phyloP scores from a whole-genome alignment of 2,888 invertebrate genomes.

The Vannuccia rotundouncinata region DNA sequence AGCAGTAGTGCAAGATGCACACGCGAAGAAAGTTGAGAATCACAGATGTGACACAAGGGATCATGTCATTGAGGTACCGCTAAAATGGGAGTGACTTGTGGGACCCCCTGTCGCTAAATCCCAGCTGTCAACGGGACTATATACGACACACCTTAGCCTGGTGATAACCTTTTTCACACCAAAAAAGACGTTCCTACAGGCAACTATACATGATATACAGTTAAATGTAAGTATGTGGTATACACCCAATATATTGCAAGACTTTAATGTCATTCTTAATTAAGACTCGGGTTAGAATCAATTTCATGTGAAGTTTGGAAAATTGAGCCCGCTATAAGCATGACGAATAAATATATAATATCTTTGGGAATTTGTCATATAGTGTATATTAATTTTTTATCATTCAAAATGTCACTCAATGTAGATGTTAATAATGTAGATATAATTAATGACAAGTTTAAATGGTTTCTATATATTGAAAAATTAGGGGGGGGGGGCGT shows the following conservation, averaged over 20 bases:
- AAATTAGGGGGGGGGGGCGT: no score
- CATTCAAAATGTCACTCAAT: no score
- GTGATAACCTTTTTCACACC: conserved; percentile 7
- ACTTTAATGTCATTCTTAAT: not conserved
- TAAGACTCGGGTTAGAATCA: conserved; percentile 2
- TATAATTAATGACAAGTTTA: no score
- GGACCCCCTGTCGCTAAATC: not conserved
- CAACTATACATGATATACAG: not conserved
- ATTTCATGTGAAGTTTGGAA: not conserved
- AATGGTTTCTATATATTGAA: no score
- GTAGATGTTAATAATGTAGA: no score
- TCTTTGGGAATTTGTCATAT: no score
- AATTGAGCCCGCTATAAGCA: not conserved
- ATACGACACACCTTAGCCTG: not conserved
- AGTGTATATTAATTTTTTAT: no score
- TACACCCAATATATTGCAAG: not conserved
- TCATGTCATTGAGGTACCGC: not conserved
- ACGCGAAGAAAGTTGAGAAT: not conserved
- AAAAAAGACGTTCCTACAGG: not conserved
- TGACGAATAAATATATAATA: not conserved
- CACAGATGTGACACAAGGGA: not conserved
- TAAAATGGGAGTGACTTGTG: not conserved
- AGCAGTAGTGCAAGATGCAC: no score
- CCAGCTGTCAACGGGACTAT: not conserved
- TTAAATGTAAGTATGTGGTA: not conserved